phyloP scores from a whole-genome alignment of 2,888 invertebrate genomes.

The Pharmacophagus antenor region DNA sequence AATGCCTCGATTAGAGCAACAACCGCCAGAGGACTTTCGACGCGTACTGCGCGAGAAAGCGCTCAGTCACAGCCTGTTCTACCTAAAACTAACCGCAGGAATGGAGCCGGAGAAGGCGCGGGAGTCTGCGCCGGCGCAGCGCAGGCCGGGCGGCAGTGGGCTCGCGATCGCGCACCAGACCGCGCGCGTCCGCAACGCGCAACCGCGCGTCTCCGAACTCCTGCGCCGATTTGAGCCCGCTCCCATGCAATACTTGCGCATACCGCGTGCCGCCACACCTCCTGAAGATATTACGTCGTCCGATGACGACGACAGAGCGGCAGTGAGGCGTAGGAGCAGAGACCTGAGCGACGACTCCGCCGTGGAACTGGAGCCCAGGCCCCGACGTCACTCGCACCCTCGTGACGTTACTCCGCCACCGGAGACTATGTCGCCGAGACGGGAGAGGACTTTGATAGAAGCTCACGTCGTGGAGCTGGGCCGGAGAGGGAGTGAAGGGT shows the following conservation, averaged over 20 bases:
- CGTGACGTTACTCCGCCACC: conserved; percentile 67
- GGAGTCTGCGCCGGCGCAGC: conserved; percentile 34
- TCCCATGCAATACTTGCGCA: conserved; percentile 75
- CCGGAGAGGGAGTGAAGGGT: conserved; percentile 73
- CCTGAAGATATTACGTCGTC: conserved; percentile 71
- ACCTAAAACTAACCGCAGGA: conserved; percentile 70
- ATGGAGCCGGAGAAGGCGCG: conserved; percentile 49
- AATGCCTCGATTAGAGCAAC: conserved; percentile 70
- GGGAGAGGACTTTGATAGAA: conserved; percentile 71
- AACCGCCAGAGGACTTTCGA: conserved; percentile 70
- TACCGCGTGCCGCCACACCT: conserved; percentile 67
- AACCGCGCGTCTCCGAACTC: conserved; percentile 70
- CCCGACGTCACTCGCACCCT: conserved; percentile 61
- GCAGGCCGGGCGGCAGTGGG: conserved; percentile 53
- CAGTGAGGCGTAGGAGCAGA: conserved; percentile 69
- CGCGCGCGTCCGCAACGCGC: conserved; percentile 65
- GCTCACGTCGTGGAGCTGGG: conserved; percentile 80
- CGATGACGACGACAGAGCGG: conserved; percentile 74
- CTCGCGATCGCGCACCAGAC: conserved; percentile 62
- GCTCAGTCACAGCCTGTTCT: conserved; percentile 73
- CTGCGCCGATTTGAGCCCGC: conserved; percentile 68
- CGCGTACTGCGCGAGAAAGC: conserved; percentile 75
- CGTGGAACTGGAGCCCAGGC: conserved; percentile 75
- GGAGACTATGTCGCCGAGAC: conserved; percentile 60
- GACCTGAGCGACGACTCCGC: conserved; percentile 80